phyloP scores from a whole-genome alignment of 2,113 vertebrate species.

The Piaya cayana region DNA sequence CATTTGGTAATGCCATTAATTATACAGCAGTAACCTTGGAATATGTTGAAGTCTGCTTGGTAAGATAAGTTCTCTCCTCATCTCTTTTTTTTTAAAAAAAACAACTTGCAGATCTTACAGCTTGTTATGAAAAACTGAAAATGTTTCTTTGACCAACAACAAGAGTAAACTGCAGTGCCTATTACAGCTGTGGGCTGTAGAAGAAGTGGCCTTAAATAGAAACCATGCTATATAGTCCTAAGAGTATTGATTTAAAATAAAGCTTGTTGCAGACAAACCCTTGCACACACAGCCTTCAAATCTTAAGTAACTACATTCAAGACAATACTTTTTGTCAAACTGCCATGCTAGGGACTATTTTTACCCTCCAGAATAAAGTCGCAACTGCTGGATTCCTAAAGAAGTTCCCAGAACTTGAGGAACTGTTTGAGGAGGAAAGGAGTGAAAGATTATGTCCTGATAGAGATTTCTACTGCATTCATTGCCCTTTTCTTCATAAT shows the following conservation, averaged over 20 bases:
- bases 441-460: not conserved
- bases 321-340: not conserved
- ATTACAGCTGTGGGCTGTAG: not conserved
- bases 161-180: not conserved
- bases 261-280: not conserved
- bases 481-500: not conserved
- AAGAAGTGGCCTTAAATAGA: not conserved
- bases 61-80: not conserved
- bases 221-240: not conserved
- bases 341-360: not conserved
- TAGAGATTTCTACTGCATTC: not conserved
- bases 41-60: slow-evolving; percentile 27
- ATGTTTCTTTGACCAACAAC: not conserved
- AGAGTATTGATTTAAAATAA: not conserved
- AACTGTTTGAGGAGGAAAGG: not conserved
- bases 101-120: not conserved
- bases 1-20: slow-evolving; percentile 65
- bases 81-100: not conserved
- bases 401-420: not conserved
- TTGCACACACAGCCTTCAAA: not conserved
- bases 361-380: not conserved
- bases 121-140: slow-evolving; percentile 33
- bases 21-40: slow-evolving; percentile 63
- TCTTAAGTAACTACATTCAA: not conserved
- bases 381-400: not conserved